Base-by-base conservation (phyloP, 2,888 invertebrate species). In the Pheosia gnoma region DNA sequence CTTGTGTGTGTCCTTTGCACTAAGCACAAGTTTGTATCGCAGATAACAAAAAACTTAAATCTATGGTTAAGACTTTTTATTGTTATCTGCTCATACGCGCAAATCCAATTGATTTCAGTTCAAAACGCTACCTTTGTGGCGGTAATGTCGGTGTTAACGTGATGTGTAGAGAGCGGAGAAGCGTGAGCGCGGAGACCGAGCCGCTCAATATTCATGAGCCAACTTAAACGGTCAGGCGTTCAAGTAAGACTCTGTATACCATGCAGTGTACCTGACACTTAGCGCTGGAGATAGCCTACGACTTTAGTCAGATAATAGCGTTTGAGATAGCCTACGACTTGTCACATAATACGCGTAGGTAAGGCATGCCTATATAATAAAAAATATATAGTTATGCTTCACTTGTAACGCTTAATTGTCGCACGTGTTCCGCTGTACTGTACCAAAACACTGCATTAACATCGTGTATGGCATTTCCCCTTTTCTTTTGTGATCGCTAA, bases 141-240 rank as follows among this genome's bases (percentile, higher is more conserved):
- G 85, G 83, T 85, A 84, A 83, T 84, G 78, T 76, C 75, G 75
- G 83, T 81, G 80, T 80, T 85, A 85, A 86, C 82, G 81, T 75
- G 77, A 74, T 80, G 75, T 77, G 76, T 79, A 73, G 71, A 67
- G 74, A 74, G 80, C 74, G 83, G 81, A 82, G 80, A 80, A 77
- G 82, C 76, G 77, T 70, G 78, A 74, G 75, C 76, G 74, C 72
- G 70, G 72, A 77, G 77, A 76, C 74, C 79, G 80, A 78, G 62
- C 77, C 78, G 83, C 85, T 90, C 85, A 88, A 91, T 91, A 91
- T 91, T 90, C 91, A 91, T 90, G 90, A 90, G 82, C 74, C 69
- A 84, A 88, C 85, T 86, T 85, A 77, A 77, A 79, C 79, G 79
- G 65, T 78, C 72, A 75, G 75, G 83, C 82, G 74, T 74, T 72